Base-by-base conservation (phyloP, 2,888 invertebrate species). In the Caenorhabditis drosophilae region DNA sequence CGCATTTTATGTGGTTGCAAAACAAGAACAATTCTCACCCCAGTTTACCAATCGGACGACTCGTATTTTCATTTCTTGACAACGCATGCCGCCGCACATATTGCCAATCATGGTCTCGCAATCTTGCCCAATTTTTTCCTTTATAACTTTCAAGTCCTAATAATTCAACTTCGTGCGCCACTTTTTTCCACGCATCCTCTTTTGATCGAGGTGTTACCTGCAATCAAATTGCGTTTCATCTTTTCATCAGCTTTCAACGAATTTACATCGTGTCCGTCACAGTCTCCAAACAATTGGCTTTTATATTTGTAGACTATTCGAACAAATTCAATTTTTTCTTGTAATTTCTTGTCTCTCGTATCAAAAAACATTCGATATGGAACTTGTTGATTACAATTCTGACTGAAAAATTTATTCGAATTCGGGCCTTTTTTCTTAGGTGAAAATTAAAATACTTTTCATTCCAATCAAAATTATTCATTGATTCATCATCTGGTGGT, bases 101-200 rank as follows among this genome's bases (percentile, higher is more conserved):
- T 47, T 73, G 73, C 73, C 73, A 73, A 22, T 73, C 73, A 38
- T 70, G 70, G 31, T 70, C 73, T 22, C 73, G 36, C 18, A 73
- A 41, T 3, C 73, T 38, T 12, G 56, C 63, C 73, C 73, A 73
- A 16, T 58, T 53, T 40, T 73, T 73, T 1, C 66, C 66, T 38
- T 58, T 49, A 20, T 61, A 71, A 22, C 59, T 62, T 15, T 64
- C 64, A 2, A 71, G 49, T 20, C 41, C 55, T 1, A 46, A 46
- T 31, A 40, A 22, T 38, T 71, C 62, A 2, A 71, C 62, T 47
- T 71, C 64, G 4, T 49, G 49, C 1, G 58, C 66, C 18, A 71
- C 67, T 40, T 49, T 15, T 50, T 68, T 71, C 71, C 71, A 71
- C 15, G 57, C 59, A 25, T 59, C 68, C 50, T 71, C 71, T 51